phyloP scores from a whole-genome alignment of 2,888 invertebrate genomes.

The Drosophila robusta region DNA sequence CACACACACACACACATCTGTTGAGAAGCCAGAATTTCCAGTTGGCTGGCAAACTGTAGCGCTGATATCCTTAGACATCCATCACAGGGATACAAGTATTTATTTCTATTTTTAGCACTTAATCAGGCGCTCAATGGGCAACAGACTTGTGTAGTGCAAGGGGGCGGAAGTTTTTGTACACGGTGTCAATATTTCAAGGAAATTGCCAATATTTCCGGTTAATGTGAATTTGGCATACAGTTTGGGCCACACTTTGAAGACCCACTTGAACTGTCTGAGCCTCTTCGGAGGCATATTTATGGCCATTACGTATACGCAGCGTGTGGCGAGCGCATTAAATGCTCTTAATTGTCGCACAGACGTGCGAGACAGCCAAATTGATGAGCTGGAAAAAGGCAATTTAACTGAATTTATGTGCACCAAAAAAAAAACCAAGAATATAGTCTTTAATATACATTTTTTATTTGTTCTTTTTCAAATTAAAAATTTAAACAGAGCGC shows the following conservation, averaged over 20 bases:
- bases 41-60: constrained; percentile 15
- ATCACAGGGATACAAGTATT: constrained; percentile 63
- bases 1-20: constrained; percentile 18
- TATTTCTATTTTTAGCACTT: constrained; percentile 75
- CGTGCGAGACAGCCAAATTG: constrained; percentile 51
- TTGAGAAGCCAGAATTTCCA: constrained; percentile 29
- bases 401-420: constrained; percentile 60
- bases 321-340: constrained; percentile 41
- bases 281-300: constrained; percentile 40
- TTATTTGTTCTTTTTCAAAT: constrained; percentile 26
- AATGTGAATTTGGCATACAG: constrained; percentile 52
- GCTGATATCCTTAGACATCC: constrained; percentile 58
- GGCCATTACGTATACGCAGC: constrained; percentile 58
- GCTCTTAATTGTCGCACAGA: constrained; percentile 62
- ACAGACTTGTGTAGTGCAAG: constrained; percentile 5
- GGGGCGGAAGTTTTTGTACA: neutral
- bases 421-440: constrained; percentile 10
- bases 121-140: constrained; percentile 68
- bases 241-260: constrained; percentile 13
- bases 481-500: constrained; percentile 51
- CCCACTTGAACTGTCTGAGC: constrained; percentile 31
- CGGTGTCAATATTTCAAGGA: constrained; percentile 63
- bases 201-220: constrained; percentile 78
- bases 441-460: constrained; percentile 6
- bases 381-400: constrained; percentile 69